phyloP scores from a whole-genome alignment of 2,113 vertebrate species.

The Larimichthys crocea region DNA sequence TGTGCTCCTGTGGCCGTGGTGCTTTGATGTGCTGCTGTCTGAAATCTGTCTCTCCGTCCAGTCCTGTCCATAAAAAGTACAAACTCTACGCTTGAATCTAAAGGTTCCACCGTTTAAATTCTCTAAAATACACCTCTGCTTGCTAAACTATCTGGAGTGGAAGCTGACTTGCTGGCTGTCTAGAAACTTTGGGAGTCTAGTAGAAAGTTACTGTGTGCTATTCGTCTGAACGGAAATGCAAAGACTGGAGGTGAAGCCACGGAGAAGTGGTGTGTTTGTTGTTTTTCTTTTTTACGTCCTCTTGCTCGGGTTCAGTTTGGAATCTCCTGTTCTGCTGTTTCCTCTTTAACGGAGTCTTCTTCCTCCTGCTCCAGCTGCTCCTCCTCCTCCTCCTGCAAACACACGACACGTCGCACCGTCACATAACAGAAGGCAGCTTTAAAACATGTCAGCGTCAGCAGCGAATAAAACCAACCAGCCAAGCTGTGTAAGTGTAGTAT shows the following conservation, averaged over 20 bases:
- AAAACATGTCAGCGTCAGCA: background rate
- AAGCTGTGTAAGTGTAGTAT: too few relatives aligned
- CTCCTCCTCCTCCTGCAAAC: constrained; percentile 81
- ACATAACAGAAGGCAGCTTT: background rate
- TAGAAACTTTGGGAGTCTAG: constrained; percentile 52
- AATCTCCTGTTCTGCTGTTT: constrained; percentile 78
- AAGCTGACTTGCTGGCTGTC: constrained; percentile 41
- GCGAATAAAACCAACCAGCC: background rate
- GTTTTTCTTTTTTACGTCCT: background rate
- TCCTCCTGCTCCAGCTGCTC: constrained; percentile 69
- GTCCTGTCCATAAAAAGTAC: constrained; percentile 46
- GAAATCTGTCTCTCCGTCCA: constrained; percentile 21
- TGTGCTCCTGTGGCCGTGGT: constrained; percentile 8
- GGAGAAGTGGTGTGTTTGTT: constrained; percentile 1
- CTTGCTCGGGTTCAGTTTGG: constrained; percentile 61
- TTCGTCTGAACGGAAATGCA: constrained; percentile 36
- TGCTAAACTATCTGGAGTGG: constrained; percentile 21
- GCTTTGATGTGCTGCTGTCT: constrained; percentile 8
- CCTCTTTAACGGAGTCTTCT: constrained; percentile 83
- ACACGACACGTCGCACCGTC: constrained; percentile 13
- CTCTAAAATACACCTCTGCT: constrained; percentile 63
- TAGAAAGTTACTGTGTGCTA: constrained; percentile 58
- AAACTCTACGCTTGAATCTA: constrained; percentile 54
- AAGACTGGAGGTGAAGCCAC: constrained; percentile 32
- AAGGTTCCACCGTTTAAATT: constrained; percentile 33